These are phyloP conservation scores for Eupithecia subumbrata DNA, from an alignment of 2,888 invertebrate genomes.

Conservation along the genomic window DNA sequence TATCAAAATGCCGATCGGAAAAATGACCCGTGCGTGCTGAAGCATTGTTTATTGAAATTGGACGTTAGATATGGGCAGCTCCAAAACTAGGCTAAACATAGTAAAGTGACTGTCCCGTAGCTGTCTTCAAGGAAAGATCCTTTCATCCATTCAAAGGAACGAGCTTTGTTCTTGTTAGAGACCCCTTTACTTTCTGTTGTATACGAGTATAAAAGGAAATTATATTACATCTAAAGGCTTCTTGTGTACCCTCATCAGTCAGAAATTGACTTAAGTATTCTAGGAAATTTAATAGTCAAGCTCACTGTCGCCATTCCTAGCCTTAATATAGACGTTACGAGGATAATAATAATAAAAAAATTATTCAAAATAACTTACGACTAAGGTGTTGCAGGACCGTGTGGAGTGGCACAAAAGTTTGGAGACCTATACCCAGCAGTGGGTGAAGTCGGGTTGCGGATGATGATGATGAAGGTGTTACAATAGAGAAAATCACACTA, in stretches of 20 bases:
- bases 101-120: constrained; percentile 27
- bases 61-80: constrained; percentile 10
- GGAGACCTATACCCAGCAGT: too few species aligned
- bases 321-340: neutral
- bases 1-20: neutral
- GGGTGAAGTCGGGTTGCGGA: too few species aligned
- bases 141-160: constrained; percentile 6
- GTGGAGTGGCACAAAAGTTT: too few species aligned
- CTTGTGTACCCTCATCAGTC: constrained; percentile 5
- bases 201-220: neutral
- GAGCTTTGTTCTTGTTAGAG: constrained; percentile 17
- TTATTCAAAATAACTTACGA: too few species aligned
- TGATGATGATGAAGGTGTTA: too few species aligned
- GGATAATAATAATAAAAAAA: too few species aligned
- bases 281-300: neutral
- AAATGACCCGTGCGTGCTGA: neutral
- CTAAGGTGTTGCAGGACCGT: too few species aligned
- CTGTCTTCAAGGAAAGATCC: constrained; percentile 22
- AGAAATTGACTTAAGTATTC: neutral
- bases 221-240: constrained; percentile 7
- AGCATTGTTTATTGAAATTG: neutral
- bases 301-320: neutral
- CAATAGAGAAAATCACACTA: too few species aligned
- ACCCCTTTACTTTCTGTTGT: constrained; percentile 23
- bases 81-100: constrained; percentile 40